phyloP scores from a whole-genome alignment of 1,140 invertebrate species.

The Drosophila sulfurigaster region DNA sequence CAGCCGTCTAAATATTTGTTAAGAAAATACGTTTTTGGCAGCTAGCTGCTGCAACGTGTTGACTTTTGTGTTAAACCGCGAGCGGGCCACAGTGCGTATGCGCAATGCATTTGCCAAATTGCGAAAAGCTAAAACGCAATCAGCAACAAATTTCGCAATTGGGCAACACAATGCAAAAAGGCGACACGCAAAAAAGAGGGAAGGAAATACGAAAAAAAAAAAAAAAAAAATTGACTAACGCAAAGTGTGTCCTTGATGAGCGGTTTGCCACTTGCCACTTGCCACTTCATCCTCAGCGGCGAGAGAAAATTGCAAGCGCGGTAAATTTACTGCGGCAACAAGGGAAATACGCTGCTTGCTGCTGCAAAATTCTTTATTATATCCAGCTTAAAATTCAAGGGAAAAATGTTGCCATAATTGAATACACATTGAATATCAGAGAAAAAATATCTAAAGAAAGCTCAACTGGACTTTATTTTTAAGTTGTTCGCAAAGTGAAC shows the following conservation, averaged over 20 bases:
- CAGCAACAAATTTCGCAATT: constrained; percentile 39
- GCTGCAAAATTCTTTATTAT: neutral
- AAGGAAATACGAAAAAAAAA: no score
- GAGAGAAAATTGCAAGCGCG: neutral
- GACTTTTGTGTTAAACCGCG: constrained; percentile 36
- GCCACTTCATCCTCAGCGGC: neutral
- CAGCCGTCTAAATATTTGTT: constrained; percentile 45
- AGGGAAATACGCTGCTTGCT: neutral
- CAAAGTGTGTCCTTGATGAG: constrained; percentile 45
- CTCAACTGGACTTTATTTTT: no score
- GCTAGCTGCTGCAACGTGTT: constrained; percentile 21
- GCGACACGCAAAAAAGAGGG: neutral
- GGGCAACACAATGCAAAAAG: constrained; percentile 6
- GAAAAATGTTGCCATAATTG: neutral
- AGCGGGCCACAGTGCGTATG: constrained; percentile 42
- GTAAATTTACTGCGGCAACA: neutral
- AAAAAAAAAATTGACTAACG: constrained; percentile 26
- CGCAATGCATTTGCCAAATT: constrained; percentile 50
- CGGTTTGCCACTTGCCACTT: constrained; percentile 32
- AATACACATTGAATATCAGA: neutral
- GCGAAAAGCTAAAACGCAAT: constrained; percentile 39
- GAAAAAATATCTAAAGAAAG: neutral
- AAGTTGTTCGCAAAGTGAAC: neutral
- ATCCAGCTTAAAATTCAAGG: no score
- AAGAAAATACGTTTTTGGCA: constrained; percentile 45